Conservation (phyloP, 2,888 invertebrate genomes). For the Mycalesis mineus region DNA sequence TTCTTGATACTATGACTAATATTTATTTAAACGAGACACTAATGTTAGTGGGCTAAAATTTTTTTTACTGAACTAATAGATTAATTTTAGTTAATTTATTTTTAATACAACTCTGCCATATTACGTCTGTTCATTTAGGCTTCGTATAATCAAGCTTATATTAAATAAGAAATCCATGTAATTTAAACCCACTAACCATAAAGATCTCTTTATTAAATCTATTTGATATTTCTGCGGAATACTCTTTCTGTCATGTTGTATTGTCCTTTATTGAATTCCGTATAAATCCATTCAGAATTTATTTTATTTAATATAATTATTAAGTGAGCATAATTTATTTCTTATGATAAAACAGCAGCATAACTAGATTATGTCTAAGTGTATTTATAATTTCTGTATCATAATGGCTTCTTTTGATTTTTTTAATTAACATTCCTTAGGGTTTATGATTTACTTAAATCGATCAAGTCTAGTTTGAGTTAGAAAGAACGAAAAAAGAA, state of each 20-base stretch:
- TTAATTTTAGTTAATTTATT: background rate
- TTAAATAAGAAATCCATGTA: no score
- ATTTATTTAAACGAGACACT: background rate
- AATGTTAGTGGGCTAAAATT: background rate
- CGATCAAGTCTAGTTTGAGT: constrained; percentile 55
- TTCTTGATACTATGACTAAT: background rate
- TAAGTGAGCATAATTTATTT: constrained; percentile 59
- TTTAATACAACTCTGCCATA: no score
- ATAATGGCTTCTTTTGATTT: constrained; percentile 52
- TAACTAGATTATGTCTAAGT: constrained; percentile 48
- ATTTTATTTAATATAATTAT: constrained; percentile 53
- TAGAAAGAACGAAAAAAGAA: constrained; percentile 32
- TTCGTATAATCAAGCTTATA: no score
- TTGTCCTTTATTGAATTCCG: constrained; percentile 12
- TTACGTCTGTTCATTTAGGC: no score
- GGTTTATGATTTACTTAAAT: constrained; percentile 40
- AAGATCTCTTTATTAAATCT: constrained; percentile 19
- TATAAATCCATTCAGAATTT: constrained; percentile 31
- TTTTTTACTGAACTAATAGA: background rate
- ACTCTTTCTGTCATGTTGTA: constrained; percentile 38
- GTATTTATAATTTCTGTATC: constrained; percentile 78
- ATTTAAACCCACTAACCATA: background rate
- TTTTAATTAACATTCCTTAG: constrained; percentile 1
- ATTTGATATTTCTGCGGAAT: constrained; percentile 46
- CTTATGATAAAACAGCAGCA: constrained; percentile 51